A percentile compares a stretch with the other conserved stretches of the same genome.
These are phyloP conservation scores for Poeciliopsis infans DNA, from an alignment of 2,797 vertebrate genomes.

Conservation along the genomic window DNA sequence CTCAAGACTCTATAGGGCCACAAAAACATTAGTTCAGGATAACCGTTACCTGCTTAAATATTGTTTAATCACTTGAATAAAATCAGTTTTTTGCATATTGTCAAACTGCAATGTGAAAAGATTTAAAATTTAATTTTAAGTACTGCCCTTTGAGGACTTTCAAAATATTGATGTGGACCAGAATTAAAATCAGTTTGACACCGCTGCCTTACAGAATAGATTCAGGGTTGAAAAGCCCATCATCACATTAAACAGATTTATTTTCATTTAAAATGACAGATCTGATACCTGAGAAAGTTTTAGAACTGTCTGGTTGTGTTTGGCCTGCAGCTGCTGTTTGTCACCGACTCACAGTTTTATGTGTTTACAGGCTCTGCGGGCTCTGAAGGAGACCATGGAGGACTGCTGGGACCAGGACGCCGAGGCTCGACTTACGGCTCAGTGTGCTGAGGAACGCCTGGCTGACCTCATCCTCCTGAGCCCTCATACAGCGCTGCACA, in stretches of 20 bases:
- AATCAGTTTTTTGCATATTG: no score
- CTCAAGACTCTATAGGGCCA: no score
- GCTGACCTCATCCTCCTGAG: conserved; percentile 91
- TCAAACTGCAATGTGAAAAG: no score
- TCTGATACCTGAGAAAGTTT: not conserved
- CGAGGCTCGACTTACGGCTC: conserved; percentile 92
- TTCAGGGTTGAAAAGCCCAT: not conserved
- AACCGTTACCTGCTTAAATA: no score
- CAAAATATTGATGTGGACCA: no score
- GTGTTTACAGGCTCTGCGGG: conserved; percentile 84
- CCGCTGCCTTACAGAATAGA: not conserved
- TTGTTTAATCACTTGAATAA: no score
- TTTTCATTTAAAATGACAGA: not conserved
- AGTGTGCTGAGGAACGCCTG: conserved; percentile 95
- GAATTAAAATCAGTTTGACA: no score
- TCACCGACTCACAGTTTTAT: not conserved
- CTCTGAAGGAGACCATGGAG: conserved; percentile 96
- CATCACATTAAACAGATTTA: not conserved
- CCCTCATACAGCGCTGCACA: conserved; percentile 78
- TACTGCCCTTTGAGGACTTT: no score
- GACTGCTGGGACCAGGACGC: conserved; percentile 98
- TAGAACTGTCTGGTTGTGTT: not conserved
- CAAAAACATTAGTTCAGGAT: no score
- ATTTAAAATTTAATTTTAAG: no score
- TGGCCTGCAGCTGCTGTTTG: not conserved